Evolutionary conservation across 2,113 vertebrate species (phyloP).

Genomic region (Heterotilapia buettikoferi): DNA sequence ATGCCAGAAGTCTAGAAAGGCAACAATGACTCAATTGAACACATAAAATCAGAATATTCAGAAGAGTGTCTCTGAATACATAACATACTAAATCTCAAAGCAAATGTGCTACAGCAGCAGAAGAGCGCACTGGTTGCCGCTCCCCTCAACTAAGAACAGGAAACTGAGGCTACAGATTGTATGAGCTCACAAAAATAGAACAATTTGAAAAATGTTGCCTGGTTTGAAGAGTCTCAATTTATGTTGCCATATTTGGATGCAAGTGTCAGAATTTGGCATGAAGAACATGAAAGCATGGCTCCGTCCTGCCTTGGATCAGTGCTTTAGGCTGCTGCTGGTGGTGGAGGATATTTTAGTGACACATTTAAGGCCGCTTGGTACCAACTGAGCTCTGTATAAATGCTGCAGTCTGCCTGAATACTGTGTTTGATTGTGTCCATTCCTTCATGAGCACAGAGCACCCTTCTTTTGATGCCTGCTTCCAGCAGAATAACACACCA

Average conservation of each 20-base stretch:
- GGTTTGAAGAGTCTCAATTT: neutral
- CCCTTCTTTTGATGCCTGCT: neutral
- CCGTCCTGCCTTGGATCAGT: neutral
- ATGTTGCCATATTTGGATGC: neutral
- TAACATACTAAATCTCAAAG: neutral
- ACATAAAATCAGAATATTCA: neutral
- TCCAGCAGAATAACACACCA: neutral
- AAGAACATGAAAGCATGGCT: neutral
- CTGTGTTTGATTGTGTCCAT: neutral
- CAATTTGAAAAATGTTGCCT: neutral
- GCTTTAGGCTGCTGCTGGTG: neutral
- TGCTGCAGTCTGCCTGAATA: neutral
- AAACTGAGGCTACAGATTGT: neutral
- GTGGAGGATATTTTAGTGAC: neutral
- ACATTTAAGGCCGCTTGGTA: neutral
- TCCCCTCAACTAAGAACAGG: neutral
- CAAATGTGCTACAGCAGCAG: neutral
- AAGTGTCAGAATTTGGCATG: neutral
- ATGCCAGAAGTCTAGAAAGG: neutral
- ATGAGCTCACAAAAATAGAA: neutral
- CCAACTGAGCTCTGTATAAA: neutral
- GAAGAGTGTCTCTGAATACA: neutral
- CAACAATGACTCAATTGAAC: neutral
- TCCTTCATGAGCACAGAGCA: neutral
- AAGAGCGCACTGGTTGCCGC: neutral